A percentile compares a stretch with the other conserved stretches of the same genome.
Evolutionary conservation across 2,113 vertebrate species (phyloP).

Genomic region (Perccottus glenii): DNA sequence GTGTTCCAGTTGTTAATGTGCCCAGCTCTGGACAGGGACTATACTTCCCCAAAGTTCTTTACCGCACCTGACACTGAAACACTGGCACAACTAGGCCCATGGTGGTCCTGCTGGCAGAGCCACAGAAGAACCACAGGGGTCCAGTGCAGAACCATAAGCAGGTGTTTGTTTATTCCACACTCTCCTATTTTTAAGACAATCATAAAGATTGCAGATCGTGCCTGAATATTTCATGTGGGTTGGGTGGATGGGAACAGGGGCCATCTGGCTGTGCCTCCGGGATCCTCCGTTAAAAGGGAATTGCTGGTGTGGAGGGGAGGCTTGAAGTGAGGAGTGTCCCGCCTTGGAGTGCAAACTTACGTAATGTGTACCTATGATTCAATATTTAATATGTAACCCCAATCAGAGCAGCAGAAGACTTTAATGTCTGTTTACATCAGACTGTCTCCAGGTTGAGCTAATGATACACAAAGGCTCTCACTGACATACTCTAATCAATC

Average conservation of each 20-base stretch:
- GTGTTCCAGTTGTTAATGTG: no score
- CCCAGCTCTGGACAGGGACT: no score
- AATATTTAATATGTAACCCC: slow-evolving; percentile 71
- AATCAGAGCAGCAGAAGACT: slow-evolving; percentile 49
- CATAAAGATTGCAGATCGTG: slow-evolving; percentile 73
- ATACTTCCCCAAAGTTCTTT: no score
- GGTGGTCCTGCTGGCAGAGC: background rate
- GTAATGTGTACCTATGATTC: slow-evolving; percentile 37
- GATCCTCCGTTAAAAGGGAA: slow-evolving; percentile 46
- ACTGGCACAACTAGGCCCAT: background rate
- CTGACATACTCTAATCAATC: background rate
- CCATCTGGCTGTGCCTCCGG: slow-evolving; percentile 71
- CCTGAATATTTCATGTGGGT: slow-evolving; percentile 72
- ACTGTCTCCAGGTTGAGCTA: slow-evolving; percentile 47
- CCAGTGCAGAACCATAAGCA: slow-evolving; percentile 25
- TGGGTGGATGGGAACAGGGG: slow-evolving; percentile 43
- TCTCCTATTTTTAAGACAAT: slow-evolving; percentile 66
- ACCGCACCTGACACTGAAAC: no score
- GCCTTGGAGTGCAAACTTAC: slow-evolving; percentile 21
- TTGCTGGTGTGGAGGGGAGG: slow-evolving; percentile 30
- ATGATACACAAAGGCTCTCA: slow-evolving; percentile 27
- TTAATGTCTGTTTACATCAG: slow-evolving; percentile 69
- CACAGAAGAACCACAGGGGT: background rate
- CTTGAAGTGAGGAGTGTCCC: slow-evolving; percentile 18
- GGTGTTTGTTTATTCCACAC: slow-evolving; percentile 50